Evolutionary conservation across 2,113 vertebrate genomes (phyloP).

Genomic region (Heloderma charlesbogerti): DNA sequence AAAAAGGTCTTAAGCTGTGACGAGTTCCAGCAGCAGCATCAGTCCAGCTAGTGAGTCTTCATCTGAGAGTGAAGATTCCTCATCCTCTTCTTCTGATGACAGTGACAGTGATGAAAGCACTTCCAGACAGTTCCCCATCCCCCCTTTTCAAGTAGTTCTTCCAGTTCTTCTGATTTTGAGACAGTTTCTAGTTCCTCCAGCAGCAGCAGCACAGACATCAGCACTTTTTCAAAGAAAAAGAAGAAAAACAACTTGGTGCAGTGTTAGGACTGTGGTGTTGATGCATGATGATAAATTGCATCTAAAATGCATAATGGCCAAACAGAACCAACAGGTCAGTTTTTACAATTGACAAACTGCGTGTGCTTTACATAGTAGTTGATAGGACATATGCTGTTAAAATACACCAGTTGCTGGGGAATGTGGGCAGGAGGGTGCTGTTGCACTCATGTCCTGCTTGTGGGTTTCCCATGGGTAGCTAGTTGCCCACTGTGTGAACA

Average conservation of each 20-base stretch:
- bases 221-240: constrained; percentile 92
- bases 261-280: constrained; percentile 33
- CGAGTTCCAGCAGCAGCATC: constrained; percentile 83
- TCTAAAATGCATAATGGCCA: too few relatives aligned
- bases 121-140: constrained; percentile 84
- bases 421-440: too few relatives aligned
- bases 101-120: constrained; percentile 84
- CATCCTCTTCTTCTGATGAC: constrained; percentile 89
- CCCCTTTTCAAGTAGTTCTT: constrained; percentile 79
- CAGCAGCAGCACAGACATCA: constrained; percentile 86
- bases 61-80: constrained; percentile 90
- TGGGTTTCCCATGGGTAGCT: too few relatives aligned
- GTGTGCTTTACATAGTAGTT: constrained; percentile 66
- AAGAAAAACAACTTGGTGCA: constrained; percentile 83
- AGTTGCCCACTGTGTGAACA: too few relatives aligned
- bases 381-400: constrained; percentile 51
- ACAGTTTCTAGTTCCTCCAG: constrained; percentile 79
- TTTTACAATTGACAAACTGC: constrained; percentile 64
- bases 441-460: too few relatives aligned
- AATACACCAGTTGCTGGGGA: too few relatives aligned
- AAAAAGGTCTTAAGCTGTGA: constrained; percentile 91
- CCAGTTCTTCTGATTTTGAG: constrained; percentile 87
- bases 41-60: constrained; percentile 89
- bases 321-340: constrained; percentile 42
- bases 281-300: constrained; percentile 1